Conservation (phyloP, 2,888 invertebrate genomes). For the Nymphalis urticae region DNA sequence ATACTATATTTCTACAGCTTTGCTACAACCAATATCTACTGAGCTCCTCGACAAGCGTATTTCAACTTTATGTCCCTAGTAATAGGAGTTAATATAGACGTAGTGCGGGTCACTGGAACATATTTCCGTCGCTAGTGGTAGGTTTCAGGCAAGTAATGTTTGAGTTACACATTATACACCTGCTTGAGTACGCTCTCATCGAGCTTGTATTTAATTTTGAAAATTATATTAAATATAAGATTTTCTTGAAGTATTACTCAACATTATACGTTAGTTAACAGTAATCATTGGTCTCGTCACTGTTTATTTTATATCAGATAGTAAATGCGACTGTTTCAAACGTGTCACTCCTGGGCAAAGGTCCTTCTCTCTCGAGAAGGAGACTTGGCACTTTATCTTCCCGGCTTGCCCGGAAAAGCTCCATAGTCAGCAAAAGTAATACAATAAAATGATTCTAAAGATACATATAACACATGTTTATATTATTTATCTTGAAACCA, state of each 20-base stretch:
- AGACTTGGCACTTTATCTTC: no score
- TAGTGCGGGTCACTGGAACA: neutral
- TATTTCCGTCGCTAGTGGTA: neutral
- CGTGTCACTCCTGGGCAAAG: no score
- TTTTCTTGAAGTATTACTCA: neutral
- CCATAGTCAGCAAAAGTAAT: no score
- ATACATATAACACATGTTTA: no score
- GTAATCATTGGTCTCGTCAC: no score
- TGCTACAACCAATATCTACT: neutral
- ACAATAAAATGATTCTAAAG: no score
- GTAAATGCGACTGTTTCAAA: no score
- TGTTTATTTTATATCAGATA: no score
- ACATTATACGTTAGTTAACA: neutral
- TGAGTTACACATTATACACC: conserved; percentile 9
- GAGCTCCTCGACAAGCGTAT: neutral
- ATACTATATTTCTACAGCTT: conserved; percentile 9
- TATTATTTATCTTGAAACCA: no score
- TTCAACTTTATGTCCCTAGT: neutral
- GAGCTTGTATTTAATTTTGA: conserved; percentile 7
- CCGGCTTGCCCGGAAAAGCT: no score
- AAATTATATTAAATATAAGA: neutral
- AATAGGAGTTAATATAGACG: neutral
- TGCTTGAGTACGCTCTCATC: conserved; percentile 3
- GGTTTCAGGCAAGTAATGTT: conserved; percentile 8
- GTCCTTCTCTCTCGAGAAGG: no score